Evolutionary conservation across 2,888 invertebrate species (phyloP).

Genomic region (Isoperla grammatica): DNA sequence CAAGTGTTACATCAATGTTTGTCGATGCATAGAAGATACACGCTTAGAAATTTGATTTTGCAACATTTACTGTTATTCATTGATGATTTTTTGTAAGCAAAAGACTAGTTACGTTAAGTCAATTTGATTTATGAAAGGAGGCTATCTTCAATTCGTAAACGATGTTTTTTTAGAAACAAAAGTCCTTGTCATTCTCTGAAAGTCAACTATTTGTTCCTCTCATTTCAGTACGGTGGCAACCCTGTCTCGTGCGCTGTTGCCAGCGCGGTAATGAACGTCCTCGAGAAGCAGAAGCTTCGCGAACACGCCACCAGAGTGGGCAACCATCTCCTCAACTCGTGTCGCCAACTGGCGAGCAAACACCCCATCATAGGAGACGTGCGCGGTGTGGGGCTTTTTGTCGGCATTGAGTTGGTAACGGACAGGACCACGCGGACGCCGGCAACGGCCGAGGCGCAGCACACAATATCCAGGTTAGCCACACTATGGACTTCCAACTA

Average conservation of each 20-base stretch:
- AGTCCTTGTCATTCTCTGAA: too few relatives aligned
- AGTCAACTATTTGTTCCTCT: too few relatives aligned
- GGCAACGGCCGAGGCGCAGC: constrained; percentile 74
- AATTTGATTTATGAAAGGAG: too few relatives aligned
- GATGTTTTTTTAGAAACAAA: too few relatives aligned
- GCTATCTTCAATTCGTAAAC: too few relatives aligned
- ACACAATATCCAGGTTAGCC: constrained; percentile 60
- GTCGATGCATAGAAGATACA: too few relatives aligned
- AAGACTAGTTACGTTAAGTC: too few relatives aligned
- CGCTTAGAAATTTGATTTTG: too few relatives aligned
- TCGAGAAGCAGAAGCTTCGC: constrained; percentile 79
- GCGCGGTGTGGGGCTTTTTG: constrained; percentile 85
- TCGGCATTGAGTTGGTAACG: constrained; percentile 90
- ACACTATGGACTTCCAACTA: too few relatives aligned
- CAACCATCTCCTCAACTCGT: constrained; percentile 63
- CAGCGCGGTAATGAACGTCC: constrained; percentile 88
- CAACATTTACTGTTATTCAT: too few relatives aligned
- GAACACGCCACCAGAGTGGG: constrained; percentile 81
- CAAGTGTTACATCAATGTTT: too few relatives aligned
- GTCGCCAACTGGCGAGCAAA: constrained; percentile 62
- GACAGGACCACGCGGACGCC: constrained; percentile 70
- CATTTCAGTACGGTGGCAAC: constrained; percentile 91
- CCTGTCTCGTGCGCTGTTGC: constrained; percentile 97
- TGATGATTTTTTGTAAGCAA: too few relatives aligned
- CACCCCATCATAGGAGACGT: constrained; percentile 82